Conservation (phyloP, 2,113 vertebrate species). For the Takifugu flavidus region DNA sequence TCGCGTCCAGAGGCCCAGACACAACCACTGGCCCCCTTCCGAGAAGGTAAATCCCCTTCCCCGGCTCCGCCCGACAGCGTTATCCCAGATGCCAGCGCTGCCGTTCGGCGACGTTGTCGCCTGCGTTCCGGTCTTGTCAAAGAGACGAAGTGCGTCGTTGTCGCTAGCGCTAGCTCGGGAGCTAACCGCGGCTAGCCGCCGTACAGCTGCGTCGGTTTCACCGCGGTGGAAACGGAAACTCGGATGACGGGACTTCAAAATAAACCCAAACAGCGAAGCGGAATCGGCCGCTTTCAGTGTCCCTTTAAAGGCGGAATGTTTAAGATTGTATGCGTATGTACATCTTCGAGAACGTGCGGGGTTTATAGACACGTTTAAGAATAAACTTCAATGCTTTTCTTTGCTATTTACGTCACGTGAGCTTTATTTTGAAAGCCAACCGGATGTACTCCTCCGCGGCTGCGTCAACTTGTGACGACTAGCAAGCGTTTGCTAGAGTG, state of each 20-base stretch:
- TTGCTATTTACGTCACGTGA: too few species aligned
- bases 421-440: constrained; percentile 37
- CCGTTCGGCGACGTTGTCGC: neutral
- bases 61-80: too few species aligned
- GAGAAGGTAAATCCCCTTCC: constrained; percentile 46
- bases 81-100: neutral
- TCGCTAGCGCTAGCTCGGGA: constrained; percentile 33
- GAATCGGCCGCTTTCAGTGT: neutral
- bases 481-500: constrained; percentile 11
- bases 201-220: constrained; percentile 17
- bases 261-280: constrained; percentile 2
- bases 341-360: neutral
- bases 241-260: constrained; percentile 17
- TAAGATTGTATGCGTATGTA: too few species aligned
- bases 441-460: constrained; percentile 17
- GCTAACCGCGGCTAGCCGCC: constrained; percentile 39
- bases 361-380: neutral
- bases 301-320: too few species aligned
- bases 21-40: constrained; percentile 26
- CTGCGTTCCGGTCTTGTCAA: neutral
- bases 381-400: too few species aligned
- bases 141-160: neutral
- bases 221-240: constrained; percentile 21
- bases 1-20: constrained; percentile 59
- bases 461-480: constrained; percentile 25